phyloP scores from a whole-genome alignment of 2,888 invertebrate genomes.

The Therioaphis trifolii region DNA sequence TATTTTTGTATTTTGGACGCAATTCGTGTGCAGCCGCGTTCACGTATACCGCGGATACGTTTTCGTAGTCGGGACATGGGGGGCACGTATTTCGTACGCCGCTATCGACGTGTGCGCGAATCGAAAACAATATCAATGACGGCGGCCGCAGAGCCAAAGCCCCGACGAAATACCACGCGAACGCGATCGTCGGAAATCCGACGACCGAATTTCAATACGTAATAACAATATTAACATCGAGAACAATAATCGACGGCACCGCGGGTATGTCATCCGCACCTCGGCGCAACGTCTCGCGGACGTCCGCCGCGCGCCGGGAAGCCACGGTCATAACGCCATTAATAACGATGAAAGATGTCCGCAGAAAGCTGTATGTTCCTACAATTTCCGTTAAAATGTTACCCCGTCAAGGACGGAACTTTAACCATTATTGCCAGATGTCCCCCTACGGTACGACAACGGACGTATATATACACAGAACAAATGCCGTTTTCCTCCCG shows the following conservation, averaged over 20 bases:
- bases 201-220: not conserved
- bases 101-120: too few species aligned
- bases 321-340: conserved; percentile 33
- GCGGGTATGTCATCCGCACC: not conserved
- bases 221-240: not conserved
- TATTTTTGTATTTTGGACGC: too few species aligned
- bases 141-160: too few species aligned
- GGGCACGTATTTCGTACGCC: too few species aligned
- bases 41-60: too few species aligned
- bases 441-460: conserved; percentile 22
- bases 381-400: conserved; percentile 52
- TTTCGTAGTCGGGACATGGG: too few species aligned
- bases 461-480: conserved; percentile 35
- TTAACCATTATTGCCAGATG: conserved; percentile 59
- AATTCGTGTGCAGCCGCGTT: too few species aligned
- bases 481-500: conserved; percentile 23
- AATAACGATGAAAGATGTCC: conserved; percentile 43
- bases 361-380: conserved; percentile 25
- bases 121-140: too few species aligned
- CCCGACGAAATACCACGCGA: too few species aligned
- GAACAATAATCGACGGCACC: not conserved
- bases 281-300: not conserved
- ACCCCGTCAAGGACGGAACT: conserved; percentile 45
- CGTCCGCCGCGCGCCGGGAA: not conserved
- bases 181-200: too few species aligned